Evolutionary conservation across 92 coral and sea anemone species (phyloP).

Genomic region (Actinernus sp.): DNA sequence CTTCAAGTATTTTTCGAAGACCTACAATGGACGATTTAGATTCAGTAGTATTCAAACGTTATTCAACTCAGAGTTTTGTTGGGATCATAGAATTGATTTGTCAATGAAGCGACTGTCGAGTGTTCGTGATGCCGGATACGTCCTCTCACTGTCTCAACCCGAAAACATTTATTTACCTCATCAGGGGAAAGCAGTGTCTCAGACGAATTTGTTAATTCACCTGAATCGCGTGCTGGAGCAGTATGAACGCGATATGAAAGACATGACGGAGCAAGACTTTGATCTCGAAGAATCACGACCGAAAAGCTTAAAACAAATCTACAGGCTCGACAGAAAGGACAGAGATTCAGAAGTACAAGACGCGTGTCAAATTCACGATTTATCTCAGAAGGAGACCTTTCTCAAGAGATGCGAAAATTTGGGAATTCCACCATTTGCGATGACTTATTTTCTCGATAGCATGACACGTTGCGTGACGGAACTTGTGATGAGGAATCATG

Average conservation of each 20-base stretch:
- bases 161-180: constrained; percentile 74
- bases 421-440: constrained; percentile 82
- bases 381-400: constrained; percentile 61
- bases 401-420: constrained; percentile 60
- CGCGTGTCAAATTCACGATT: constrained; percentile 83
- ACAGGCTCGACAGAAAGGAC: constrained; percentile 90
- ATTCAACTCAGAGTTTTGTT: too few species aligned
- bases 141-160: constrained; percentile 42
- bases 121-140: background rate
- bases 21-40: too few species aligned
- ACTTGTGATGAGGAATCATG: constrained; percentile 85
- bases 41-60: too few species aligned
- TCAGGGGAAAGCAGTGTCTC: constrained; percentile 93
- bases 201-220: constrained; percentile 76
- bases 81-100: too few species aligned
- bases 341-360: constrained; percentile 87
- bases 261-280: constrained; percentile 9
- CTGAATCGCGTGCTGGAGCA: constrained; percentile 78
- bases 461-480: constrained; percentile 77
- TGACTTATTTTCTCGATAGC: constrained; percentile 82
- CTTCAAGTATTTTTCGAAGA: too few species aligned
- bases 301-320: too few species aligned
- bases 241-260: constrained; percentile 55
- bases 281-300: constrained; percentile 28
- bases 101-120: constrained; percentile 7